These are phyloP conservation scores for Drosophila azteca DNA, from an alignment of 1,140 invertebrate genomes.

Conservation along the genomic window DNA sequence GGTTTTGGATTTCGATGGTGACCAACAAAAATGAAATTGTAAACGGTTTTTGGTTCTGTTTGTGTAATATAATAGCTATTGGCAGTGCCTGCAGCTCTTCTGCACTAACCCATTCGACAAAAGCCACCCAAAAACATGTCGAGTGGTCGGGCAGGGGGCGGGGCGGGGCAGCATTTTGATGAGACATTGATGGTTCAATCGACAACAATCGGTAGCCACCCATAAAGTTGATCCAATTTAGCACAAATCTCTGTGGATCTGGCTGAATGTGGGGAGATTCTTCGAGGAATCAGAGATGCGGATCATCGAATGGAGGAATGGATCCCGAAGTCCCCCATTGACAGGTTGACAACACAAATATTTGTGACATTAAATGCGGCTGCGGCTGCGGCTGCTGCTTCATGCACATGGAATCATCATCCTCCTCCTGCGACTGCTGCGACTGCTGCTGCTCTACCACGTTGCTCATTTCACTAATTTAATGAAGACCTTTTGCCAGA, in stretches of 20 bases:
- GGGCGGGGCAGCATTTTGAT: conserved; percentile 48
- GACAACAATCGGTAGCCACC: conserved; percentile 60
- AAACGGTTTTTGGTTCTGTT: conserved; percentile 30
- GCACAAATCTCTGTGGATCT: conserved; percentile 66
- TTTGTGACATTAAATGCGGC: conserved; percentile 76
- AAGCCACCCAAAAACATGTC: conserved; percentile 30
- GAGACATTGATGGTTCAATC: conserved; percentile 82
- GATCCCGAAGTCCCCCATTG: conserved; percentile 29
- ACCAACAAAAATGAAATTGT: conserved; percentile 42
- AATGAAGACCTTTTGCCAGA: conserved; percentile 77
- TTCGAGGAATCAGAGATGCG: conserved; percentile 5
- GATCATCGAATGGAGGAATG: conserved; percentile 5
- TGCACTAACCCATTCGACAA: background rate
- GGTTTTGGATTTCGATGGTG: conserved; percentile 64
- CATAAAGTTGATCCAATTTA: conserved; percentile 73
- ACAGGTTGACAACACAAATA: conserved; percentile 81
- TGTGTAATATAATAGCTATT: conserved; percentile 39
- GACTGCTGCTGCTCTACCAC: conserved; percentile 36
- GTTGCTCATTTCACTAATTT: conserved; percentile 80
- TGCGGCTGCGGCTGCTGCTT: conserved; percentile 3
- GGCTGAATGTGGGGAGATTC: conserved; percentile 8
- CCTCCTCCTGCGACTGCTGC: background rate
- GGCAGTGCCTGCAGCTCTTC: background rate
- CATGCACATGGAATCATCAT: conserved; percentile 23
- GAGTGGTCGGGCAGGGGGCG: background rate